A percentile compares a stretch with the other conserved stretches of the same genome.
phyloP scores from a whole-genome alignment of 1,140 invertebrate genomes.

The Trichogramma pretiosum region DNA sequence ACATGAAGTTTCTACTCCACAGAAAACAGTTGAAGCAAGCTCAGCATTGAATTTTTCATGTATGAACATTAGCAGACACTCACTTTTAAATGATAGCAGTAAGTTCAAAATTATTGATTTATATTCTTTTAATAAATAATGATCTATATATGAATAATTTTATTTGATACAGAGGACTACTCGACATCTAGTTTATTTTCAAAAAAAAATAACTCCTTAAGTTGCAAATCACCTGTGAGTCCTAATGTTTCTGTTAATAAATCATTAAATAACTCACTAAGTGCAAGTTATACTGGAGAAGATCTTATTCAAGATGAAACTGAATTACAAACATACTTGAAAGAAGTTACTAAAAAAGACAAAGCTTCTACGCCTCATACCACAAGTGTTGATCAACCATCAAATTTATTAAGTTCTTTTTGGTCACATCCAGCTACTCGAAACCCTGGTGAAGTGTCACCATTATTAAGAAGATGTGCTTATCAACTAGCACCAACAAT shows the following conservation, averaged over 20 bases:
- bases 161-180: slow-evolving; percentile 29
- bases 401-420: slow-evolving; percentile 45
- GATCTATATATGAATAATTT: slow-evolving; percentile 6
- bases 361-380: slow-evolving; percentile 26
- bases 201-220: slow-evolving; percentile 26
- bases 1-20: slow-evolving; percentile 16
- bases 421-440: slow-evolving; percentile 51
- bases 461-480: slow-evolving; percentile 43
- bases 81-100: slow-evolving; percentile 32
- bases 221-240: slow-evolving; percentile 24
- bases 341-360: slow-evolving; percentile 28
- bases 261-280: slow-evolving; percentile 29
- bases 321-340: slow-evolving; percentile 33
- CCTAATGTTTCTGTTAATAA: slow-evolving; percentile 29
- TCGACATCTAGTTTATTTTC: slow-evolving; percentile 28
- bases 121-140: slow-evolving; percentile 1
- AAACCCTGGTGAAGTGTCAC: slow-evolving; percentile 45
- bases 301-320: slow-evolving; percentile 34
- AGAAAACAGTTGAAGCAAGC: slow-evolving; percentile 22
- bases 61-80: slow-evolving; percentile 30
- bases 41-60: slow-evolving; percentile 27
- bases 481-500: slow-evolving; percentile 50
- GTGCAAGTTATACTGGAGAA: slow-evolving; percentile 31
- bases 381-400: slow-evolving; percentile 34
- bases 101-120: slow-evolving; percentile 1